Evolutionary conservation across 2,888 invertebrate species (phyloP).

Genomic region (Hirtodrosophila trivittata): DNA sequence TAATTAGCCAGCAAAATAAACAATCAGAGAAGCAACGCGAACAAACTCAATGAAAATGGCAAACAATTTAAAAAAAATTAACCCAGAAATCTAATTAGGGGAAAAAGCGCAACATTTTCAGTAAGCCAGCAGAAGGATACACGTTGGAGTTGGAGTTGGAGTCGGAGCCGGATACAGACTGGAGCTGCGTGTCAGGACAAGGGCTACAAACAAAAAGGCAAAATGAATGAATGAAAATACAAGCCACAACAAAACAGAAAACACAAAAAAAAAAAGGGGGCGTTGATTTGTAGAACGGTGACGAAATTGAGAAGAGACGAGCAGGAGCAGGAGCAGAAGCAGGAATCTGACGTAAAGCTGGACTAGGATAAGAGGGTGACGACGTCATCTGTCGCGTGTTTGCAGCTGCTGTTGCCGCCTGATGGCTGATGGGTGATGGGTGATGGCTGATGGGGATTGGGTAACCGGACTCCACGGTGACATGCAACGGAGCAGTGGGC

Average conservation of each 20-base stretch:
- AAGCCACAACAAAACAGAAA: slow-evolving; percentile 10
- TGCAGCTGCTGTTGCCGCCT: slow-evolving; percentile 1
- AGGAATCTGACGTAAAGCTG: background rate
- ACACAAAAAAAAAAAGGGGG: slow-evolving; percentile 34
- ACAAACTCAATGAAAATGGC: slow-evolving; percentile 40
- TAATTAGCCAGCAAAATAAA: slow-evolving; percentile 70
- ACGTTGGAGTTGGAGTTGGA: background rate
- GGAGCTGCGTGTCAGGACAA: slow-evolving; percentile 20
- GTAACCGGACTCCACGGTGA: slow-evolving; percentile 33
- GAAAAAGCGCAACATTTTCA: slow-evolving; percentile 28
- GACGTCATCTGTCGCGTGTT: slow-evolving; percentile 59
- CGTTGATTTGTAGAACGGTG: slow-evolving; percentile 61
- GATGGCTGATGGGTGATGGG: slow-evolving; percentile 11
- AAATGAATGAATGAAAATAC: background rate
- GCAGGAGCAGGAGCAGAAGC: slow-evolving; percentile 23
- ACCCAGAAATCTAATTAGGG: slow-evolving; percentile 80
- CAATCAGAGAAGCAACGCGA: slow-evolving; percentile 22
- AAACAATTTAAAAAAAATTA: slow-evolving; percentile 66
- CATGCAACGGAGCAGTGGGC: slow-evolving; percentile 11
- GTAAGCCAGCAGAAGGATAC: background rate
- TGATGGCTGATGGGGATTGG: too few relatives aligned
- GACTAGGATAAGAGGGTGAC: background rate
- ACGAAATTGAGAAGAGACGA: slow-evolving; percentile 66
- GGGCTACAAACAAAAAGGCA: slow-evolving; percentile 9
- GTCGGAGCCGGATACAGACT: background rate